Conservation (phyloP, 2,113 vertebrate genomes). For the Ptychochromis oligacanthus region DNA sequence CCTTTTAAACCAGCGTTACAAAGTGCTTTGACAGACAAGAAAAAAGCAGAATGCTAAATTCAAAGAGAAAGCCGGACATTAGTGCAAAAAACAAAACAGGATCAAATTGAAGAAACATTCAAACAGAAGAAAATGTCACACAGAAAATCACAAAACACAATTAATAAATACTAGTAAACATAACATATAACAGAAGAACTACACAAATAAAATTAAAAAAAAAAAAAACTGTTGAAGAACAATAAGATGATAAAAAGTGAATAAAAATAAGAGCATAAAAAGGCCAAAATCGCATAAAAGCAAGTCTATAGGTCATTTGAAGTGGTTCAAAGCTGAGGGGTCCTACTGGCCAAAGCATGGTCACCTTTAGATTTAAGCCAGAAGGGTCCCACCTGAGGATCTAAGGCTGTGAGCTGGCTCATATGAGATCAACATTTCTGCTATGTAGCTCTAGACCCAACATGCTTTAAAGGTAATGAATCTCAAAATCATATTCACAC, state of each 20-base stretch:
- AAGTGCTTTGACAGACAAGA: too few species aligned
- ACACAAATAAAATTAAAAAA: neutral
- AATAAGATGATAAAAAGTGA: neutral
- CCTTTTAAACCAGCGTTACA: too few species aligned
- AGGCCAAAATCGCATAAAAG: neutral
- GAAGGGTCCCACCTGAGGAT: too few species aligned
- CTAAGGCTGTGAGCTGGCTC: too few species aligned
- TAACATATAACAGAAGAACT: neutral
- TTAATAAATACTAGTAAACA: neutral
- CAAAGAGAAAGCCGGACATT: too few species aligned
- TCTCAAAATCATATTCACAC: too few species aligned
- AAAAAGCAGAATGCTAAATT: neutral
- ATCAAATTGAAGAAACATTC: neutral
- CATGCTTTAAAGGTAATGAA: too few species aligned
- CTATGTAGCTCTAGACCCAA: too few species aligned
- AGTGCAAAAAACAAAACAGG: too few species aligned
- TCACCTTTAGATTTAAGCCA: neutral
- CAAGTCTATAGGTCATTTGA: neutral
- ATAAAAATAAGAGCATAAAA: neutral
- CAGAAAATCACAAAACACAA: neutral
- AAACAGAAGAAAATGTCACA: neutral
- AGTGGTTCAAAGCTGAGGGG: neutral
- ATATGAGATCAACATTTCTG: too few species aligned
- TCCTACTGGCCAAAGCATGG: neutral
- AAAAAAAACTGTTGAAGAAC: neutral